phyloP scores from a whole-genome alignment of 2,888 invertebrate species.

The Cylindroiulus punctatus region DNA sequence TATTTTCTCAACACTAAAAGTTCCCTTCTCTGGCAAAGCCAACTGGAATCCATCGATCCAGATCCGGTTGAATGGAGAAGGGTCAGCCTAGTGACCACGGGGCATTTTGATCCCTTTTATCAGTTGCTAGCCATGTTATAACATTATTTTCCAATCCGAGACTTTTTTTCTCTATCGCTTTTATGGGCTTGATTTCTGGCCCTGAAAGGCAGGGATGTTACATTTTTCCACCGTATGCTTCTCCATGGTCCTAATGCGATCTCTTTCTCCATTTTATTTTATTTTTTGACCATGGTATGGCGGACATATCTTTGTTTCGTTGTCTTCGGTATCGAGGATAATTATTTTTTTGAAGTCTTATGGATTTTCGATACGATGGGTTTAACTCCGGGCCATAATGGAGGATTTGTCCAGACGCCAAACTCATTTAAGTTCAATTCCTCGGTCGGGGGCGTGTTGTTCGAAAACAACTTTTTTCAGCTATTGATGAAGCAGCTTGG shows the following conservation, averaged over 20 bases:
- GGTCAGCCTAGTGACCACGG: background rate
- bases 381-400: background rate
- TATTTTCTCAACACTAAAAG: background rate
- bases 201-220: background rate
- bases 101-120: constrained; percentile 1
- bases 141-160: background rate
- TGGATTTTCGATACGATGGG: constrained; percentile 7
- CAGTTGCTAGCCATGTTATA: background rate
- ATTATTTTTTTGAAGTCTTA: background rate
- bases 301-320: background rate
- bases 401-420: background rate
- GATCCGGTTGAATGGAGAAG: background rate
- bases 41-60: background rate
- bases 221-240: background rate
- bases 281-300: background rate
- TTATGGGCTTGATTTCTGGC: background rate
- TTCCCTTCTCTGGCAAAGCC: background rate
- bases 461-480: background rate
- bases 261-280: background rate
- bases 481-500: too few relatives aligned
- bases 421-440: background rate
- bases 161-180: background rate
- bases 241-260: background rate
- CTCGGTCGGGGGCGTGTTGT: background rate
- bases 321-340: background rate